Conservation (phyloP, 2,888 invertebrate genomes). For the Cloeon dipterum region DNA sequence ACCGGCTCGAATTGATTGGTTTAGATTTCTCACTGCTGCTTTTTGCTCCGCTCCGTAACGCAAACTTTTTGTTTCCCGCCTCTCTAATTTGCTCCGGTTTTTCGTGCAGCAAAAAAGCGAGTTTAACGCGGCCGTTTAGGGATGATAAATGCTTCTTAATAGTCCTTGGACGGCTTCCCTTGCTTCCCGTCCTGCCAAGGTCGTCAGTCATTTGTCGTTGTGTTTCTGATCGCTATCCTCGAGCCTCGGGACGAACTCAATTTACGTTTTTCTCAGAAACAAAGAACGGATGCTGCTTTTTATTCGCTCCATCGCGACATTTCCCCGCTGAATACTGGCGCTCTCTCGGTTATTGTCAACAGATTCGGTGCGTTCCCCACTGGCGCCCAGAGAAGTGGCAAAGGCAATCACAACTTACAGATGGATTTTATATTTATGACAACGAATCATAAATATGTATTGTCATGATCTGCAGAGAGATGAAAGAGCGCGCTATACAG, state of each 20-base stretch:
- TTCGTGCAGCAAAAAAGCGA: not conserved
- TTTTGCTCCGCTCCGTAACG: not conserved
- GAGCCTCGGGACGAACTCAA: not conserved
- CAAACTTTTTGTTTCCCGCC: not conserved
- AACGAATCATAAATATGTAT: constrained; percentile 1
- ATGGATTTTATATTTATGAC: not conserved
- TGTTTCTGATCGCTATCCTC: not conserved
- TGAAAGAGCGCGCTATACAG: too few relatives aligned
- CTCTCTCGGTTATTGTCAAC: not conserved
- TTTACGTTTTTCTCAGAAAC: not conserved
- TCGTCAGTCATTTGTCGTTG: not conserved
- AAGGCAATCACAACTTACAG: constrained; percentile 1
- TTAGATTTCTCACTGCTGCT: not conserved
- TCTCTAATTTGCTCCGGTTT: not conserved
- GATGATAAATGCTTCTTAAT: not conserved
- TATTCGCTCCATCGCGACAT: not conserved
- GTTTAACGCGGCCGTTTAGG: not conserved
- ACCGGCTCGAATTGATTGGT: too few relatives aligned
- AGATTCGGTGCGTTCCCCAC: not conserved
- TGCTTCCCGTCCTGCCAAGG: not conserved
- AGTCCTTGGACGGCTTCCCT: not conserved
- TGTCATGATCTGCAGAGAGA: not conserved
- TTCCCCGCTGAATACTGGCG: not conserved
- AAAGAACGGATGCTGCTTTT: not conserved
- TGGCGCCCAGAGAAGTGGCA: not conserved